phyloP scores from a whole-genome alignment of 2,888 invertebrate genomes.

The Dolichopus griseipennis region DNA sequence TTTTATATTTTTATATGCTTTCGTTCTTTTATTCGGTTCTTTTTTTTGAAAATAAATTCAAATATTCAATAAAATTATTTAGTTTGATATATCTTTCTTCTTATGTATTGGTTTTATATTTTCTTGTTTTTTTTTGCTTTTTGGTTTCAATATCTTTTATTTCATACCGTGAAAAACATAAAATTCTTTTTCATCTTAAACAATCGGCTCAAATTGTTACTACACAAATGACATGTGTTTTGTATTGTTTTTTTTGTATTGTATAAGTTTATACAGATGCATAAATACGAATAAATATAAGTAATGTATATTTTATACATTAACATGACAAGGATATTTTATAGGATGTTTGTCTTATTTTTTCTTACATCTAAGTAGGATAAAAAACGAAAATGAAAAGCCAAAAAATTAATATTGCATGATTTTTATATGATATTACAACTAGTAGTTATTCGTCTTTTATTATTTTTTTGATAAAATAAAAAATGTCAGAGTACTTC shows the following conservation, averaged over 20 bases:
- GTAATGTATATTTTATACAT: too few relatives aligned
- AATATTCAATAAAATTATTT: slow-evolving; percentile 4
- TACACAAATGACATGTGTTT: slow-evolving; percentile 1
- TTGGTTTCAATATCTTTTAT: background rate
- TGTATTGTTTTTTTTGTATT: background rate
- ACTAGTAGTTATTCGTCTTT: too few relatives aligned
- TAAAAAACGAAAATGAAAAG: too few relatives aligned
- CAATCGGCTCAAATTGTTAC: background rate
- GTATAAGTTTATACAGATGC: too few relatives aligned
- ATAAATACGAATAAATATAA: too few relatives aligned
- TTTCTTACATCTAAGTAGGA: too few relatives aligned
- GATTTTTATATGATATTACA: too few relatives aligned
- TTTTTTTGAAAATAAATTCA: background rate
- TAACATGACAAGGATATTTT: too few relatives aligned
- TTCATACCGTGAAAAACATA: background rate
- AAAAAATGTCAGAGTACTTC: too few relatives aligned
- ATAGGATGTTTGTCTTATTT: too few relatives aligned
- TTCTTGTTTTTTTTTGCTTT: background rate
- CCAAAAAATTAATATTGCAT: too few relatives aligned
- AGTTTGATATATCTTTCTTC: background rate
- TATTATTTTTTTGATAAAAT: too few relatives aligned
- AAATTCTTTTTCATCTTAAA: background rate
- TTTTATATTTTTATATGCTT: background rate
- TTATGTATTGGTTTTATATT: background rate
- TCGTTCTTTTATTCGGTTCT: background rate